Percentiles rank a stretch among this genome's conserved stretches.
phyloP scores from a whole-genome alignment of 2,888 invertebrate species.

The Sphecodes monilicornis region DNA sequence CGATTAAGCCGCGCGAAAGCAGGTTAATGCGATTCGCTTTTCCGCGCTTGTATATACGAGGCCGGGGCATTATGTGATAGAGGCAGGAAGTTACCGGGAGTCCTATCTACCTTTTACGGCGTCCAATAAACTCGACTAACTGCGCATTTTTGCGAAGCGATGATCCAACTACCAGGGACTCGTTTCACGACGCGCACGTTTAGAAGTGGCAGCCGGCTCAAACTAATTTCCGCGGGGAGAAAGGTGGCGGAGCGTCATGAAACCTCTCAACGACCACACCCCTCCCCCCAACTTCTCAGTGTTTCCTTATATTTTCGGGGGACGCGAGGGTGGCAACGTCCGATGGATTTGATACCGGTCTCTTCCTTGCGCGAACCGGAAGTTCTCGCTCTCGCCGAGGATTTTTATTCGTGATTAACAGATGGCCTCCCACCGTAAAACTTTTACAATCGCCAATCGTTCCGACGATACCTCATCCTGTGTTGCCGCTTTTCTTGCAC shows the following conservation, averaged over 20 bases:
- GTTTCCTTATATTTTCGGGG: not conserved
- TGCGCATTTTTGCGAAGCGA: constrained; percentile 48
- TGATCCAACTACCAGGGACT: constrained; percentile 42
- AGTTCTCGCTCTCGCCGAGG: not conserved
- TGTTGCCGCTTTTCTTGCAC: not conserved
- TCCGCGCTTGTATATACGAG: constrained; percentile 17
- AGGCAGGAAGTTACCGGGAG: constrained; percentile 49
- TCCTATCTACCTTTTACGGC: constrained; percentile 60
- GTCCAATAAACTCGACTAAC: constrained; percentile 65
- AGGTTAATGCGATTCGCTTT: constrained; percentile 68
- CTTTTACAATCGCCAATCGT: constrained; percentile 10
- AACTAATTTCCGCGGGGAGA: constrained; percentile 15
- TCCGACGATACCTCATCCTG: not conserved
- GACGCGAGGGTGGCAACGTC: not conserved
- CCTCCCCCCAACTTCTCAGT: not conserved
- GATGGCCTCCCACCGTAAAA: constrained; percentile 5
- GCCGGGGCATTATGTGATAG: constrained; percentile 38
- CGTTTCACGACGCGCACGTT: constrained; percentile 7
- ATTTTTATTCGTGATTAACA: constrained; percentile 16
- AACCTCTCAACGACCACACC: constrained; percentile 14
- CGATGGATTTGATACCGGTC: not conserved
- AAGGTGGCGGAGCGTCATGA: constrained; percentile 15
- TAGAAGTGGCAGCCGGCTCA: not conserved
- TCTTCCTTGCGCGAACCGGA: not conserved
- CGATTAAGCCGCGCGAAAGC: constrained; percentile 58